A percentile compares a stretch with the other conserved stretches of the same genome.
Conservation (phyloP, 2,888 invertebrate species). For the Ormyrus pomaceus region DNA sequence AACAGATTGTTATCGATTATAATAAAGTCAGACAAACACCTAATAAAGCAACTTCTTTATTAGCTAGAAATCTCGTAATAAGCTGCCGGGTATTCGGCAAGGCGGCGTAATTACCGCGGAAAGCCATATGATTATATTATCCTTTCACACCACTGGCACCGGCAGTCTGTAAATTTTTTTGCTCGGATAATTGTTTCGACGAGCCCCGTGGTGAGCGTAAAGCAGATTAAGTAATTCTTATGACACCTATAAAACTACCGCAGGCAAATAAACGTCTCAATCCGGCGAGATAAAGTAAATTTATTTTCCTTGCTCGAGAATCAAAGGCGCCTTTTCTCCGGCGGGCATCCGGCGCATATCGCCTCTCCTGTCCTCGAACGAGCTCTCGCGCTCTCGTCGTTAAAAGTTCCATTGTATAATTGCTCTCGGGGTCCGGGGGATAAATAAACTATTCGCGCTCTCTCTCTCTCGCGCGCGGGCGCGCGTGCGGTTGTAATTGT, state of each 20-base stretch:
- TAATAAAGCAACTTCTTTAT: constrained; percentile 2
- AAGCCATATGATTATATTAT: background rate
- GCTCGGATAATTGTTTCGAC: no score
- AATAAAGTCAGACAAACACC: constrained; percentile 16
- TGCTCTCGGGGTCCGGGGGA: constrained; percentile 5
- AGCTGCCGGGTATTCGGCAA: no score
- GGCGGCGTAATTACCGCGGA: no score
- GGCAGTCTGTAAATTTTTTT: no score
- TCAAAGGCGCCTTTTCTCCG: no score
- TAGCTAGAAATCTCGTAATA: background rate
- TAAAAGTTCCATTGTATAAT: constrained; percentile 53
- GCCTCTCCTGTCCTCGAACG: constrained; percentile 25
- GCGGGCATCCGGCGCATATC: constrained; percentile 2
- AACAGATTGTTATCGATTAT: constrained; percentile 28
- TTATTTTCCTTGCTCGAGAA: no score
- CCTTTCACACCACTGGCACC: background rate
- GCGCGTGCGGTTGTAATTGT: constrained; percentile 45
- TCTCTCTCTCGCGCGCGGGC: background rate
- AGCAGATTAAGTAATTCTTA: no score
- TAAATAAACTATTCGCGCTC: constrained; percentile 14
- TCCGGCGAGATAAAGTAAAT: no score
- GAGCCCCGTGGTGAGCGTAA: no score
- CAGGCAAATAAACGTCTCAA: no score
- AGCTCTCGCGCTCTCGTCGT: background rate
- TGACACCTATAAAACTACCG: no score